Evolutionary conservation across 2,797 vertebrate genomes (phyloP), one percentile per base, ranked within the genome.

Genomic region (Orientallactaga sibirica): DNA sequence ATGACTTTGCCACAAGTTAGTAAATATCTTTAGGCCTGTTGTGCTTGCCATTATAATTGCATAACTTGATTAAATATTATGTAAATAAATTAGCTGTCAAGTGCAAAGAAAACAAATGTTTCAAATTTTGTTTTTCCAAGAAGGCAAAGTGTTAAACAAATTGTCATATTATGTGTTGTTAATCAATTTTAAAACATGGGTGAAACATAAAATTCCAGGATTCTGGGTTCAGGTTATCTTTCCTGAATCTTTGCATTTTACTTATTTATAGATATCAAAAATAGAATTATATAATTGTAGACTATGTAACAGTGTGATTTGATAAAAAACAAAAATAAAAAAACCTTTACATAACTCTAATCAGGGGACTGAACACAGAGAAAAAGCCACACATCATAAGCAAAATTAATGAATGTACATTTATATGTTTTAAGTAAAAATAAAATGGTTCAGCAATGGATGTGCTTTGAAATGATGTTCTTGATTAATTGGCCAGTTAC

Each of bases 371-470:
- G 11, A 77, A 33, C n/a, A 75, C 37, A 55, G 84, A 75, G 33
- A 41, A 71, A 70, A 91, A 24, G 2, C 52, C 20, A 58, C 70
- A 1, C 2, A 62, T 43, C 62, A 80, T 90, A 61, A 81, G 20
- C 52, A 73, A 19, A 76, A 16, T 37, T 91, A 79, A 85, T 48
- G 41, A 79, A 41, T 67, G 25, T 33, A 77, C 19, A 67, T 62
- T 92, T 86, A 15, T 37, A 14, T 37, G 52, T 70, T 55, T 91
- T 74, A 93, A 93, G 62, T 68, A 41, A 41, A 96, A 89, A 58
- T 27, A 86, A 80, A 75, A 87, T 48, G 7, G 75, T 84, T 78
- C 58, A 68, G 7, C 41, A 64, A n/a, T 48, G 29, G 86, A 33
- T 91, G 8, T 20, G 18, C 77, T 89, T 85, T 90, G 83, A 75